Percentiles rank a stretch among this genome's conserved stretches.
These are phyloP conservation scores for Geopemphigus sp. DNA, from an alignment of 1,140 invertebrate species.

Conservation along the genomic window DNA sequence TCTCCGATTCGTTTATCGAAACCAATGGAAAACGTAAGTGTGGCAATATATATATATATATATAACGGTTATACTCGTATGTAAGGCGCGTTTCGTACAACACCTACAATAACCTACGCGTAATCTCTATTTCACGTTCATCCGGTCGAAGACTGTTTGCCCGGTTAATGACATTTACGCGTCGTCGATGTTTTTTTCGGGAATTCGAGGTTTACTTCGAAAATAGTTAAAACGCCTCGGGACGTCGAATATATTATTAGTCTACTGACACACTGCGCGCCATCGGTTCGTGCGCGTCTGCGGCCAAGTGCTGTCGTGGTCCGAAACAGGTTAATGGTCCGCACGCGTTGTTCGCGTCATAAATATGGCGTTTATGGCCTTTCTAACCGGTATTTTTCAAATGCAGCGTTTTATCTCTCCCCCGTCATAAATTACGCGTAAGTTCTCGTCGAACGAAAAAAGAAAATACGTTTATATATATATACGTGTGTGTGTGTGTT, in stretches of 20 bases:
- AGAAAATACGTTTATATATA: no score
- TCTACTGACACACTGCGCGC: conserved; percentile 16
- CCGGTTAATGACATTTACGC: background rate
- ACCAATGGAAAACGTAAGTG: no score
- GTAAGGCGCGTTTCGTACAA: no score
- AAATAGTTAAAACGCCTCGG: conserved; percentile 6
- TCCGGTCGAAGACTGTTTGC: no score
- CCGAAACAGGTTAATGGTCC: conserved; percentile 26
- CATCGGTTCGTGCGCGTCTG: no score
- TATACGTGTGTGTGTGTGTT: no score
- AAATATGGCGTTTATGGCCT: background rate
- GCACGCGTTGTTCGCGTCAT: conserved; percentile 11
- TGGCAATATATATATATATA: no score
- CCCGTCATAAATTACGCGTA: background rate
- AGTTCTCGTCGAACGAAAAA: background rate
- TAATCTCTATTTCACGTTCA: no score
- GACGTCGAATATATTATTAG: background rate
- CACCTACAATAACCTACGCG: no score
- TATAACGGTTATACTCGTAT: no score
- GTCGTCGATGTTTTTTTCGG: no score
- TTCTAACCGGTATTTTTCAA: conserved; percentile 37
- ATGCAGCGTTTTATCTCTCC: background rate
- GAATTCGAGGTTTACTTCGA: background rate
- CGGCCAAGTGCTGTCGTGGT: background rate
- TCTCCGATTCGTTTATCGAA: no score